A percentile compares a stretch with the other conserved stretches of the same genome.
phyloP scores from a whole-genome alignment of 2,113 vertebrate genomes.

The Hemiprocne comata region DNA sequence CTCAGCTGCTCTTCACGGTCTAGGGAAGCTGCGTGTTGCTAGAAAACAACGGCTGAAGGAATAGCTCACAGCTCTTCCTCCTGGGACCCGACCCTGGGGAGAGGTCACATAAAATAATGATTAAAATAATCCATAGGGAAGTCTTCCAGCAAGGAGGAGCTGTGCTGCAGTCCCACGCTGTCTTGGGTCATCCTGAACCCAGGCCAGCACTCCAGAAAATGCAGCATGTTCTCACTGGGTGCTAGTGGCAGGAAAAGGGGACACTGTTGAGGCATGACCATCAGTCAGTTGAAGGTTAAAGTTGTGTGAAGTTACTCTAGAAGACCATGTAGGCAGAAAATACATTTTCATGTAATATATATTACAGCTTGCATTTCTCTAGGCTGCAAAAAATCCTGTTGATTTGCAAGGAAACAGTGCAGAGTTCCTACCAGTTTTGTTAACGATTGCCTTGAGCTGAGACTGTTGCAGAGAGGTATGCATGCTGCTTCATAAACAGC shows the following conservation, averaged over 20 bases:
- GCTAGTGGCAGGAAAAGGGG: background rate
- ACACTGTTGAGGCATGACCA: background rate
- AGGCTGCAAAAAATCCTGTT: background rate
- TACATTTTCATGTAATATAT: background rate
- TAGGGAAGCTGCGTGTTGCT: fast-evolving
- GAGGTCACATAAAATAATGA: background rate
- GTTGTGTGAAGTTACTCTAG: background rate
- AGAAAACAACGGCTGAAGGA: background rate
- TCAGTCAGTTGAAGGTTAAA: background rate
- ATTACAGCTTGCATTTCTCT: background rate
- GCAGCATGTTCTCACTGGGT: background rate
- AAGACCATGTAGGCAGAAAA: background rate
- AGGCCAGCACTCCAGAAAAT: background rate
- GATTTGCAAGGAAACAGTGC: background rate
- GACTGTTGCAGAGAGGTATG: background rate
- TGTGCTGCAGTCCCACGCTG: background rate
- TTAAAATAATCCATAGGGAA: background rate
- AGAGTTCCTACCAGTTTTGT: background rate
- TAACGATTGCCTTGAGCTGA: background rate
- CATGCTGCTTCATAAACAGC: background rate
- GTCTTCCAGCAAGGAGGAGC: background rate
- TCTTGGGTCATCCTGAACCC: background rate
- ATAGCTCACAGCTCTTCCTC: background rate
- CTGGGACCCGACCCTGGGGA: background rate
- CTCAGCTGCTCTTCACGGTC: background rate